Evolutionary conservation across 2,797 vertebrate genomes (phyloP).

Genomic region (Notamacropus eugenii): DNA sequence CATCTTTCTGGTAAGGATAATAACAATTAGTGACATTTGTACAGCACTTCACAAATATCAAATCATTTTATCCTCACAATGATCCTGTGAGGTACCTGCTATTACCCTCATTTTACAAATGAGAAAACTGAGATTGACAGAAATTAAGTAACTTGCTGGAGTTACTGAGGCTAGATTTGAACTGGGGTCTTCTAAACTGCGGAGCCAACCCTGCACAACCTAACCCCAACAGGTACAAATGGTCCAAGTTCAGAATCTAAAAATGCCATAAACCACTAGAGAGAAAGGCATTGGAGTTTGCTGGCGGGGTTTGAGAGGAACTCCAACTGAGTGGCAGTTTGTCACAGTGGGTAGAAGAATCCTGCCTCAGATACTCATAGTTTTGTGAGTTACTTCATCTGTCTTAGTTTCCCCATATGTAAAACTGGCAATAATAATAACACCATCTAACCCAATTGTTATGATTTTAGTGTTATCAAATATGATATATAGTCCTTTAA

Average conservation of each 20-base stretch:
- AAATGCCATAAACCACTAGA: neutral
- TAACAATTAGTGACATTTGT: neutral
- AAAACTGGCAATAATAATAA: neutral
- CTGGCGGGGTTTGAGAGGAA: neutral
- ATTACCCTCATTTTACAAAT: conserved; percentile 33
- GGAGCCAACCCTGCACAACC: neutral
- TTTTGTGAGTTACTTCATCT: neutral
- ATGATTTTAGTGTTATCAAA: neutral
- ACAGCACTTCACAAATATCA: neutral
- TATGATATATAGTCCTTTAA: neutral
- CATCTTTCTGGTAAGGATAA: neutral
- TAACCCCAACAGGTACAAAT: neutral
- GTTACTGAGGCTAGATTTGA: conserved; percentile 12
- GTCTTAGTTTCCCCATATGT: neutral
- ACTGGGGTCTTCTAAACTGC: neutral
- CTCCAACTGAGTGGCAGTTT: neutral
- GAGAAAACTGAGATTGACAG: conserved; percentile 8
- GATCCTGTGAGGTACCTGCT: neutral
- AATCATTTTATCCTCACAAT: neutral
- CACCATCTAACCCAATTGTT: neutral
- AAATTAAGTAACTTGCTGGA: neutral
- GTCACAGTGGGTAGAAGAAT: neutral
- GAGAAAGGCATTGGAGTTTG: neutral
- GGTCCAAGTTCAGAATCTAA: neutral
- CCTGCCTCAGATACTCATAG: neutral